phyloP scores from a whole-genome alignment of 2,113 vertebrate species.

The Peromyscus polionotus region DNA sequence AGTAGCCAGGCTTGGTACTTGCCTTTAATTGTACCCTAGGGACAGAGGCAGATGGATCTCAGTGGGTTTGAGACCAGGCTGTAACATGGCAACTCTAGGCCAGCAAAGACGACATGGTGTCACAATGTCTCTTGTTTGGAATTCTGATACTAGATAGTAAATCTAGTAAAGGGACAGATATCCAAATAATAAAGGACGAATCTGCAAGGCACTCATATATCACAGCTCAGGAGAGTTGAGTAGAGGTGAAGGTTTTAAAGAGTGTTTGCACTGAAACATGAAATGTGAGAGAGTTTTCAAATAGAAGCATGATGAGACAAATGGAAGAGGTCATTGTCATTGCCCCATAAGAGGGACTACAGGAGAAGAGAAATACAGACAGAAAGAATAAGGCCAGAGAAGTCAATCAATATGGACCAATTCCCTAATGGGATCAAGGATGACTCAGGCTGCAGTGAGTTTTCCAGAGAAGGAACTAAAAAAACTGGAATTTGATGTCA shows the following conservation, averaged over 20 bases:
- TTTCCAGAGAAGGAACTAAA: not conserved
- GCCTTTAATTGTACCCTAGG: not conserved
- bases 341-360: not conserved
- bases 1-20: not conserved
- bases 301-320: not conserved
- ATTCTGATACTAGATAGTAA: not conserved
- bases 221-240: not conserved
- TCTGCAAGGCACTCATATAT: not conserved
- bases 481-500: not conserved
- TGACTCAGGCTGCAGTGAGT: not conserved
- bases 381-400: not conserved
- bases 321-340: not conserved
- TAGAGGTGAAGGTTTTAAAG: not conserved
- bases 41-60: not conserved
- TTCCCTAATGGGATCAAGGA: not conserved
- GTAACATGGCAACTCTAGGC: not conserved
- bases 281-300: not conserved
- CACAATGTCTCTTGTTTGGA: not conserved
- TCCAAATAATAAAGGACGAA: not conserved
- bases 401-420: not conserved
- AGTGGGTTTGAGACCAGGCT: not conserved
- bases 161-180: not conserved
- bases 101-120: not conserved
- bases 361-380: not conserved
- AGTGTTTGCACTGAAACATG: not conserved